These are phyloP conservation scores for Coptotermes formosanus DNA, from an alignment of 1,140 invertebrate genomes.

Conservation along the genomic window DNA sequence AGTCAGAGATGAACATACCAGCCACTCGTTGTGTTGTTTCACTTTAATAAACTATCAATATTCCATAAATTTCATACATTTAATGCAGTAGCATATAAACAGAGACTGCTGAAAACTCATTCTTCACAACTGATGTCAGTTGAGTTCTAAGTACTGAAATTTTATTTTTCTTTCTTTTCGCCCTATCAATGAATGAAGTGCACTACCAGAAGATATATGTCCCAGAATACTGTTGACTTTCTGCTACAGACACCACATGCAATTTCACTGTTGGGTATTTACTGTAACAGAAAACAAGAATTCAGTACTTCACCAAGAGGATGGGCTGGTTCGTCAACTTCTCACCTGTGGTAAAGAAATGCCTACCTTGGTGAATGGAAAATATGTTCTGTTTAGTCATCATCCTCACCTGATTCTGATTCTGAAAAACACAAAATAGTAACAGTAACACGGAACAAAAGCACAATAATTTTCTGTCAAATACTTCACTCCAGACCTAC, in stretches of 20 bases:
- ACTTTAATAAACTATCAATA: not conserved
- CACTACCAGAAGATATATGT: conserved; percentile 30
- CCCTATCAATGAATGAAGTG: conserved; percentile 4
- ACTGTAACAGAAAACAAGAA: not conserved
- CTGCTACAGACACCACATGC: conserved; percentile 19
- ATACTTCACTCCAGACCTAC: too few relatives aligned
- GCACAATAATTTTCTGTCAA: too few relatives aligned
- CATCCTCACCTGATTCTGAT: conserved; percentile 33
- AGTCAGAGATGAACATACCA: conserved; percentile 5
- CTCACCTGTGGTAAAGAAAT: not conserved
- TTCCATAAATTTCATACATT: conserved; percentile 6
- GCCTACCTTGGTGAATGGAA: conserved; percentile 16
- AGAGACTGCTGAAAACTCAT: not conserved
- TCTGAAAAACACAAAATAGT: conserved; percentile 26
- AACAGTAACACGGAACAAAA: not conserved
- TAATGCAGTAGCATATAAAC: conserved; percentile 24
- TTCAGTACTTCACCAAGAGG: not conserved
- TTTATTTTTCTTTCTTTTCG: conserved; percentile 1
- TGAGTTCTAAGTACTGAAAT: conserved; percentile 19
- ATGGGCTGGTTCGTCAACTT: not conserved
- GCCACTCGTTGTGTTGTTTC: conserved; percentile 11
- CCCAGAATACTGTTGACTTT: conserved; percentile 25
- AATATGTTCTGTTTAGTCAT: conserved; percentile 18
- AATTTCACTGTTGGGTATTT: not conserved
- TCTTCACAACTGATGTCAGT: not conserved